phyloP scores from a whole-genome alignment of 2,797 vertebrate genomes.

The Rachycentron canadum region DNA sequence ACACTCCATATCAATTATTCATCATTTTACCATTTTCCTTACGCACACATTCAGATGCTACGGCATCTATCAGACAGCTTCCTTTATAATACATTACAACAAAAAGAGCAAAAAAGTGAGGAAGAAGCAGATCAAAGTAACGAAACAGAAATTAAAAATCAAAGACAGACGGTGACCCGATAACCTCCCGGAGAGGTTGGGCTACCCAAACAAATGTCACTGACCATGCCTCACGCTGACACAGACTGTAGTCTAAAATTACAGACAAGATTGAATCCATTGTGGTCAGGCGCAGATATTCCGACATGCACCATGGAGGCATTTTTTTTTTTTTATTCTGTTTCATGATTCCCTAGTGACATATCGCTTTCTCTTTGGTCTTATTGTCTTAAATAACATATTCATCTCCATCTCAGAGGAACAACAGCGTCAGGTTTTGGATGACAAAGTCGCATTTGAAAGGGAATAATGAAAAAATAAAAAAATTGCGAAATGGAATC shows the following conservation, averaged over 20 bases:
- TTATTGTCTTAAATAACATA: conserved; percentile 63
- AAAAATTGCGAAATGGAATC: conserved; percentile 39
- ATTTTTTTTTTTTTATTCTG: conserved; percentile 39
- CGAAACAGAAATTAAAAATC: conserved; percentile 46
- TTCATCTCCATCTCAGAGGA: conserved; percentile 49
- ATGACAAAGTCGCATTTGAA: conserved; percentile 31
- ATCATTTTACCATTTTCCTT: too few relatives aligned
- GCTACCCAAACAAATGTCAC: conserved; percentile 36
- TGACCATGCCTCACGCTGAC: conserved; percentile 52
- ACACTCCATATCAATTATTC: too few relatives aligned
- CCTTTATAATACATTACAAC: conserved; percentile 57
- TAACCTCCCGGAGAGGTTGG: conserved; percentile 38
- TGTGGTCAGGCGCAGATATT: conserved; percentile 51
- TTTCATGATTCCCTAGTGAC: conserved; percentile 45
- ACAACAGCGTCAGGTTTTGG: conserved; percentile 37
- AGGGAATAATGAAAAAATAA: conserved; percentile 17
- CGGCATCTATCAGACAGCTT: conserved; percentile 44
- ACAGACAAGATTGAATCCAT: conserved; percentile 40
- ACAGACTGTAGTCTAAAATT: conserved; percentile 34
- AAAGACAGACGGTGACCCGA: conserved; percentile 48
- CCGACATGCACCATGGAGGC: conserved; percentile 38
- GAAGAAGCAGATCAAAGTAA: conserved; percentile 50
- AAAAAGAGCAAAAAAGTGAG: conserved; percentile 33
- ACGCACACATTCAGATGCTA: conserved; percentile 38
- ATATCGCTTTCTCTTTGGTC: conserved; percentile 50